Conservation (phyloP, 2,797 vertebrate species). For the Galagoides demidoff region DNA sequence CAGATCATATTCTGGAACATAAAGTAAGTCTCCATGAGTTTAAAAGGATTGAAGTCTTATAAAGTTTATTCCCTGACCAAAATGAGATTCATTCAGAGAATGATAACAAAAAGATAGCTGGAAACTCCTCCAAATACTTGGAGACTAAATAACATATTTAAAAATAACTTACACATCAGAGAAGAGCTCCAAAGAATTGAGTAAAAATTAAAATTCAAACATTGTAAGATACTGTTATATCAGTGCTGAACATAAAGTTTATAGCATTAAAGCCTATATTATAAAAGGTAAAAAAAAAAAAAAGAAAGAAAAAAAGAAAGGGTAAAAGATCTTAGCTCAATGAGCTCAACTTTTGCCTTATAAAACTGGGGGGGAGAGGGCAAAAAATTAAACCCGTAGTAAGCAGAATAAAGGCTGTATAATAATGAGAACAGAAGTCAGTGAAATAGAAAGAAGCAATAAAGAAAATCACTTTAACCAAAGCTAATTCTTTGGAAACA, state of each 20-base stretch:
- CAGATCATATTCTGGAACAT: neutral
- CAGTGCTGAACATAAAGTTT: neutral
- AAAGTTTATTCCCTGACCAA: neutral
- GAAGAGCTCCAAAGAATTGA: neutral
- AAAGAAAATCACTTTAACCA: neutral
- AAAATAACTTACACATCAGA: neutral
- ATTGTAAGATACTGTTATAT: neutral
- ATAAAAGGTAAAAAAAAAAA: neutral
- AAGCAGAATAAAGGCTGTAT: neutral
- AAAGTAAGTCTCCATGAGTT: neutral
- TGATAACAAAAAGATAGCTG: neutral
- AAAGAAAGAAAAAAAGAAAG: neutral
- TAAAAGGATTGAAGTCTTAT: neutral
- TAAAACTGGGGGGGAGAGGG: neutral
- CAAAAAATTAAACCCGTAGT: neutral
- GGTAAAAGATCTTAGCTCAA: neutral
- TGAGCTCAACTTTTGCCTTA: neutral
- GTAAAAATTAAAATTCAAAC: slow-evolving; percentile 2
- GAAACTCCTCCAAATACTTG: neutral
- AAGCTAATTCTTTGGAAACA: neutral
- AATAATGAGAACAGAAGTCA: neutral
- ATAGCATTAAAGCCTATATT: neutral
- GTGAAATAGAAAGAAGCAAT: neutral
- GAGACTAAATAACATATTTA: neutral
- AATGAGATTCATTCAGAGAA: neutral